phyloP scores from a whole-genome alignment of 2,113 vertebrate genomes.

The cat (Felis catus) region F.catus_Fca126_mat1.0 CM031411.1:40065001-40065500 shows the following conservation, averaged over 20 bases:
- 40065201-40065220: not conserved
- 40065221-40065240: not conserved
- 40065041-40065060: not conserved
- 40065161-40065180: conserved; percentile 4
- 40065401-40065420: conserved; percentile 15
- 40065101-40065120: not conserved
- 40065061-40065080: not conserved
- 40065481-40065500: not conserved
- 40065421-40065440: not conserved
- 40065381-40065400: not conserved
- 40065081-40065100: not conserved
- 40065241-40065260: not conserved
- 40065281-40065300: not conserved
- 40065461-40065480: not conserved
- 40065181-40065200: not conserved
- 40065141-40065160: not conserved
- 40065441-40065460: not conserved
- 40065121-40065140: not conserved
- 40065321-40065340: not conserved
- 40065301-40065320: not conserved
- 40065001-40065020: not conserved
- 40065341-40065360: not conserved
- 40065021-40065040: not conserved
- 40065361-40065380: not conserved
- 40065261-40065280: not conserved